These are phyloP conservation scores for Pseudolaguvia tuberculata DNA, from an alignment of 2,113 vertebrate genomes.

Conservation along the genomic window DNA sequence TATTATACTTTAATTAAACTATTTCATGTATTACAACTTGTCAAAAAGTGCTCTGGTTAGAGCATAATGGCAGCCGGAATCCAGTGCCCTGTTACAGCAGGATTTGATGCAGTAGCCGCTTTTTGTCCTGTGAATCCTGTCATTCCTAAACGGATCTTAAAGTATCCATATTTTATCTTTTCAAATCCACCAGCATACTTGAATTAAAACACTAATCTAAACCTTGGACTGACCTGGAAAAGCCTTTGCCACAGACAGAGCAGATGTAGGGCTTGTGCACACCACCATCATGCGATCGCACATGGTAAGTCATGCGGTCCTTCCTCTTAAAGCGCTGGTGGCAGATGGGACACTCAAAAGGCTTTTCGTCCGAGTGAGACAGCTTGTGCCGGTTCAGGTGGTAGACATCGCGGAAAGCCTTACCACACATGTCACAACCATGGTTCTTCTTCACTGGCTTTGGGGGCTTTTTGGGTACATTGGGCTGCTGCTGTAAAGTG, in stretches of 20 bases:
- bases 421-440: conserved; percentile 96
- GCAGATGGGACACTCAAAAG: conserved; percentile 95
- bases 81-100: too few relatives aligned
- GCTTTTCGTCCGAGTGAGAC: conserved; percentile 95
- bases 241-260: conserved; percentile 96
- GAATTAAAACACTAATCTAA: conserved; percentile 9
- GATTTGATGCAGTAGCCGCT: too few relatives aligned
- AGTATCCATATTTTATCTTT: too few relatives aligned
- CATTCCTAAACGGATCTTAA: too few relatives aligned
- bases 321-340: conserved; percentile 98
- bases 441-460: conserved; percentile 98
- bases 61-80: too few relatives aligned
- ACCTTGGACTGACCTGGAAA: conserved; percentile 80
- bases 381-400: conserved; percentile 97
- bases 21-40: too few relatives aligned
- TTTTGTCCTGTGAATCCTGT: too few relatives aligned
- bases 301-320: conserved; percentile 98
- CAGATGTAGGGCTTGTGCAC: conserved; percentile 98
- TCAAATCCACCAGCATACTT: too few relatives aligned
- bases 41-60: too few relatives aligned
- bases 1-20: too few relatives aligned
- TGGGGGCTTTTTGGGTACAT: conserved; percentile 86
- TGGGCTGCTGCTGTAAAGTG: conserved; percentile 58
- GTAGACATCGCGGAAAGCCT: conserved; percentile 96
- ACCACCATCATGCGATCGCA: conserved; percentile 93